Base-by-base conservation (phyloP, 2,888 invertebrate species). In the Phorcus lineatus region DNA sequence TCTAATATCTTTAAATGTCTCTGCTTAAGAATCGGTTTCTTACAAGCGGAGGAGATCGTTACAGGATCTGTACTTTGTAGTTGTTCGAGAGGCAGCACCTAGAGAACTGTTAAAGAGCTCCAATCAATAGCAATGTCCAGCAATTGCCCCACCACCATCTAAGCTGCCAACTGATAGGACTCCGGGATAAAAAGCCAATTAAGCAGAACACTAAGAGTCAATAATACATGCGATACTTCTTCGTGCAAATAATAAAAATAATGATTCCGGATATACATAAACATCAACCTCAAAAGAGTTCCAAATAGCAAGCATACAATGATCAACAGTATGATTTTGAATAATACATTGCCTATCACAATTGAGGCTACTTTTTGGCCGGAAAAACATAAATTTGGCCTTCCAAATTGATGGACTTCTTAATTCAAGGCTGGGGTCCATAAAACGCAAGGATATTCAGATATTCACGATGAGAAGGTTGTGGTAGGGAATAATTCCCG, bases 401-500 rank as follows among this genome's bases (percentile, higher is more conserved):
- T 62, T 62, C 28, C 24, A 28, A 28, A 24, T 62, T 13, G 62
- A 24, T 16, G 62, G 28, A 62, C 16, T 24, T 62, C 28, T 16
- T 28, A 24, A 28, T 24, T 22, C 24, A 62, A 62, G 24, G 62
- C 28, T 22, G 2, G 28, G 62, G 62, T 62, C 62, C 17, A 17
- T 62, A 62, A 24, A 62, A 13, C 24, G 62, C 24, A 62, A 28
- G 36, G 70, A 70, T 70, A 70, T 70, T 70, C 70, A 70, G 70
- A 70, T 70, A 70, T 70, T 70, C 70, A 31, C 62, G 13, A 24
- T 62, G 62, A 24, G 16, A 17, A 28, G 62, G 62, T 28, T 28
- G 62, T 24, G 70, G 70, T 70, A 40, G 70, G 40, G 24, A 70
- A 70, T 40, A 70, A 36, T 70, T 70, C 36, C 40, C 36, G 13